Percentiles rank a stretch among this genome's conserved stretches.
These are phyloP conservation scores for Bubo scandiacus DNA, from an alignment of 2,113 vertebrate genomes.

Conservation along the genomic window DNA sequence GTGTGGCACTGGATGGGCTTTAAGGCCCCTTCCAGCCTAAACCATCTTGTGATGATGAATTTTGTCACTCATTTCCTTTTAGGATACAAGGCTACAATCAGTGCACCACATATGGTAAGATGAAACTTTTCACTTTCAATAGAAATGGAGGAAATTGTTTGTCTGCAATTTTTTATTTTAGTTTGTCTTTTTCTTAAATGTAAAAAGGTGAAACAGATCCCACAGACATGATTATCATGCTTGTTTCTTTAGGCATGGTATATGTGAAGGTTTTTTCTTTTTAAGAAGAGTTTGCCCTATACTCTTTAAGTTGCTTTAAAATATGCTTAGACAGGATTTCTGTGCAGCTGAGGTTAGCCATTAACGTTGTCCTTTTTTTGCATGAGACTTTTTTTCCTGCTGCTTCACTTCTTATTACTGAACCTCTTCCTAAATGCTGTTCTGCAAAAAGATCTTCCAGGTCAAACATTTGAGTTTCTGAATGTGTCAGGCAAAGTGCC, in stretches of 20 bases:
- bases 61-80: background rate
- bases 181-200: background rate
- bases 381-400: background rate
- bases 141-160: background rate
- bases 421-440: background rate
- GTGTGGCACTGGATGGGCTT: too few relatives aligned
- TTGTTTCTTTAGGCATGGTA: background rate
- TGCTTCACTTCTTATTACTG: background rate
- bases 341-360: background rate
- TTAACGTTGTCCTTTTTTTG: background rate
- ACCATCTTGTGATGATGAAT: background rate
- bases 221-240: rapidly evolving
- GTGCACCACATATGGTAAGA: conserved; percentile 91
- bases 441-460: background rate
- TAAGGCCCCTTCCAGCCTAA: too few relatives aligned
- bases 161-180: background rate
- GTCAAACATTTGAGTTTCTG: background rate
- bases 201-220: background rate
- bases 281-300: background rate
- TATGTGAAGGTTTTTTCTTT: background rate
- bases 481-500: background rate
- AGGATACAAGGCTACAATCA: conserved; percentile 92
- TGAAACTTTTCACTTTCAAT: background rate
- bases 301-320: background rate
- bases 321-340: background rate